Percentiles rank a stretch among this genome's conserved stretches.
These are phyloP conservation scores for Schrankia costaestrigalis DNA, from an alignment of 2,888 invertebrate species.

Conservation along the genomic window DNA sequence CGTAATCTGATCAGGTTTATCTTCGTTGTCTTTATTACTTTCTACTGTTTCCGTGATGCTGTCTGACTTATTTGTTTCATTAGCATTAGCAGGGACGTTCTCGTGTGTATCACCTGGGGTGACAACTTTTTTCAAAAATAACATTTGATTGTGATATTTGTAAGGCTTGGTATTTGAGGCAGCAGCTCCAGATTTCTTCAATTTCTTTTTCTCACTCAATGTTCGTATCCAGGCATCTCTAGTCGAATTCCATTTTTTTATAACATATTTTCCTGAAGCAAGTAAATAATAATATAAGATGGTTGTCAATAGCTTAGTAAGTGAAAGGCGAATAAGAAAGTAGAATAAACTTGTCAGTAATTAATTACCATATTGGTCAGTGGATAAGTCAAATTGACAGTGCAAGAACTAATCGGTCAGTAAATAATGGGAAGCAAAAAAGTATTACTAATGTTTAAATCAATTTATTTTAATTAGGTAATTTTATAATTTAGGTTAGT, in stretches of 20 bases:
- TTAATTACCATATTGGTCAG: too few relatives aligned
- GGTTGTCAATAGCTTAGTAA: too few relatives aligned
- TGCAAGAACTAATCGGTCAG: too few relatives aligned
- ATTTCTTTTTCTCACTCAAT: constrained; percentile 1
- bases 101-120: constrained; percentile 24
- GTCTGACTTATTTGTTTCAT: too few relatives aligned
- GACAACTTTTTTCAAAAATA: constrained; percentile 30
- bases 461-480: too few relatives aligned
- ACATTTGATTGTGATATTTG: constrained; percentile 27
- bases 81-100: constrained; percentile 15
- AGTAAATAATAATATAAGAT: neutral
- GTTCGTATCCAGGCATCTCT: constrained; percentile 14
- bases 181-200: constrained; percentile 8
- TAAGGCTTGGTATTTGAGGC: constrained; percentile 26
- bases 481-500: too few relatives aligned
- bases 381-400: too few relatives aligned
- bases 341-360: too few relatives aligned
- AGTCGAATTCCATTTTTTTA: constrained; percentile 16
- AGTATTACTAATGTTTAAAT: too few relatives aligned
- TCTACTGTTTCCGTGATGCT: constrained; percentile 7
- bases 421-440: too few relatives aligned
- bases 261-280: constrained; percentile 10
- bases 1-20: constrained; percentile 8
- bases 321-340: too few relatives aligned
- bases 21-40: constrained; percentile 9